Evolutionary conservation across 2,113 vertebrate species (phyloP), one percentile per base, ranked within the genome.

Genomic region (Zingel zingel): DNA sequence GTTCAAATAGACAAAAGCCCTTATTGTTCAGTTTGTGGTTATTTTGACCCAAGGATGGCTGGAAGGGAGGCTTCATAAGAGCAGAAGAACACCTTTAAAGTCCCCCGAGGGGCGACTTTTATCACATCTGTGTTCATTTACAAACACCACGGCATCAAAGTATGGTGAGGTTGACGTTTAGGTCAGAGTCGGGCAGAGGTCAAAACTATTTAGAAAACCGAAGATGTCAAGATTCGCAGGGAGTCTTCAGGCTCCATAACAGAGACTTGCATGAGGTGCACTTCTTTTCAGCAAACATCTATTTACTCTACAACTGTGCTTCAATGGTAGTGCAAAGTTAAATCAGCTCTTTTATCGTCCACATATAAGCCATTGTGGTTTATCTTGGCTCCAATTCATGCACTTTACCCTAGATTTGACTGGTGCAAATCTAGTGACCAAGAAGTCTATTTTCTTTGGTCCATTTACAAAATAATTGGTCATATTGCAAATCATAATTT

Each of bases 1-100:
- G 85, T 88, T 89, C 79, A 92, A 89, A 92, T 86, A 90, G 77
- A 77, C 77, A 79, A 19, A 83, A 69, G 90, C 72, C 85, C 74
- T 74, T 81, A 78, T 68, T 91, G 85, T 80, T 89, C 81, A 86
- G 82, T 81, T 67, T 87, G 83, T 84, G 83, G 86, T 87, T 78
- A 67, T 88, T 89, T 83, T 83, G 74, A 88, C 78, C 63, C 74
- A 75, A 73, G 27, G 81, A 66, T 70, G 62, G 81, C 74, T 1
- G 2, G 9, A 47, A 71, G 66, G 50, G 64, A 61, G 80, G 53
- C 67, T 51, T 27, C 57, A 72, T 63, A 54, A 54, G 53, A 56
- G 79, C 18, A 64, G 69, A 73, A 39, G 19, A 62, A 57, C 62
- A 25, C 70, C 65, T 85, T 83, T 68, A 79, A 83, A 61, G 54